Evolutionary conservation across 2,113 vertebrate genomes (phyloP).

Genomic region (Lepus europaeus): DNA sequence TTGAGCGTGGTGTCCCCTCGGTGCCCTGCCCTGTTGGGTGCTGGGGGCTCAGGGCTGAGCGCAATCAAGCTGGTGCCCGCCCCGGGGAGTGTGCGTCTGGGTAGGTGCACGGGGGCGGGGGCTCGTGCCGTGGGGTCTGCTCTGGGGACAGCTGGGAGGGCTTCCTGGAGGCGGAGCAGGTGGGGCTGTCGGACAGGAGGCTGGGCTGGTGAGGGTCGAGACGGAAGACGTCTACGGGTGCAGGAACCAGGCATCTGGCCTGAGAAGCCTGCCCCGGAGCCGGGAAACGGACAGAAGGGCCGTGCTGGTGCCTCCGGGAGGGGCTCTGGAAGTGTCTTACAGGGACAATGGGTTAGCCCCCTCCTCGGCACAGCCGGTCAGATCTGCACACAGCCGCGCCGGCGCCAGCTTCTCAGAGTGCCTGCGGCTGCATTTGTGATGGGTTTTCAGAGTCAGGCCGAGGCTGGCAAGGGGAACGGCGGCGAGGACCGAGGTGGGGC

Average conservation of each 20-base stretch:
- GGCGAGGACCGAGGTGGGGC: neutral
- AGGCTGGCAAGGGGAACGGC: neutral
- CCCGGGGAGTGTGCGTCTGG: neutral
- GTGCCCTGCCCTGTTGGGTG: neutral
- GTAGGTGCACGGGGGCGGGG: too few species aligned
- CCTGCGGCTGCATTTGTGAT: neutral
- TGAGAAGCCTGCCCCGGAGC: neutral
- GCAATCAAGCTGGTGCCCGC: neutral
- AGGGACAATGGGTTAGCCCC: constrained; percentile 52
- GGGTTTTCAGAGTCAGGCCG: constrained; percentile 54
- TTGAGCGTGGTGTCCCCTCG: neutral
- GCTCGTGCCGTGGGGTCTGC: neutral
- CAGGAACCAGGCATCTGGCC: neutral
- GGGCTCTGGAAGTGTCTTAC: constrained; percentile 62
- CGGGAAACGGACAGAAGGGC: too few species aligned
- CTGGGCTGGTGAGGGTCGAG: neutral
- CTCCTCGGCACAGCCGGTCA: neutral
- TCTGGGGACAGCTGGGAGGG: neutral
- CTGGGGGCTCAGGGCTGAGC: accelerated
- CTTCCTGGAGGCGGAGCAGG: neutral
- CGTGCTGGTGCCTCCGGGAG: neutral
- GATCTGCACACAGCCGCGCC: neutral
- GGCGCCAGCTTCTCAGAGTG: neutral
- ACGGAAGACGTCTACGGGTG: neutral
- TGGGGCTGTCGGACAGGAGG: too few species aligned